Evolutionary conservation across 1,140 invertebrate species (phyloP).

Genomic region (Triops cancriformis): DNA sequence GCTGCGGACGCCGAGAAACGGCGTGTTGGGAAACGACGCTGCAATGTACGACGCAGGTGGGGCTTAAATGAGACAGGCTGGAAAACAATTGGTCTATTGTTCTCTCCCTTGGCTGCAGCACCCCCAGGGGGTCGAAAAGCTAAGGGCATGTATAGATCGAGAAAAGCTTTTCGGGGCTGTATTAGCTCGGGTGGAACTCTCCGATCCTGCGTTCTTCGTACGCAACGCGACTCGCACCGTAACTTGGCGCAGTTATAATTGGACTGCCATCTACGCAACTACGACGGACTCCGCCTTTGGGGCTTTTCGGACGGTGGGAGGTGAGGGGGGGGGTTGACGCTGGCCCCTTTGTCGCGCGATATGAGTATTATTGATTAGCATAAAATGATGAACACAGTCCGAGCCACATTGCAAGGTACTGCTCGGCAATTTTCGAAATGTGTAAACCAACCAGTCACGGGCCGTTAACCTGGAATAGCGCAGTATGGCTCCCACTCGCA

Average conservation of each 20-base stretch:
- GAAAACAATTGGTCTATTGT: constrained; percentile 14
- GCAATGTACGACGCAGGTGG: background rate
- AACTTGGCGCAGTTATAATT: constrained; percentile 4
- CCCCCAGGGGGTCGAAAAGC: background rate
- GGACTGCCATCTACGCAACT: background rate
- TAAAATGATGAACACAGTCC: background rate
- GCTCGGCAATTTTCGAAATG: background rate
- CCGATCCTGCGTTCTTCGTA: background rate
- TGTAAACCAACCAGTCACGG: background rate
- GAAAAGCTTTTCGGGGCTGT: background rate
- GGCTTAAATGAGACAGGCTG: constrained; percentile 9
- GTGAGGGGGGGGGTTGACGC: background rate
- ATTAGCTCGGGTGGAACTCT: background rate
- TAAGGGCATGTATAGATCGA: constrained; percentile 2
- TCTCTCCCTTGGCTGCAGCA: background rate
- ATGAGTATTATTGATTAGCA: background rate
- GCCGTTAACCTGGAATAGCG: background rate
- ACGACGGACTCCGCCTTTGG: background rate
- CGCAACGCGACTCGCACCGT: background rate
- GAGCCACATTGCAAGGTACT: background rate
- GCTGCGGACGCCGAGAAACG: background rate
- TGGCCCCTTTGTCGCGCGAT: background rate
- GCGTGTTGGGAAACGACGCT: background rate
- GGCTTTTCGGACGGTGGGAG: background rate
- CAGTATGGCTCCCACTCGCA: background rate